Percentiles rank a stretch among this genome's conserved stretches.
phyloP scores from a whole-genome alignment of 37 sponge, comb jelly and placozoan species.

The Beroe ovata region DNA sequence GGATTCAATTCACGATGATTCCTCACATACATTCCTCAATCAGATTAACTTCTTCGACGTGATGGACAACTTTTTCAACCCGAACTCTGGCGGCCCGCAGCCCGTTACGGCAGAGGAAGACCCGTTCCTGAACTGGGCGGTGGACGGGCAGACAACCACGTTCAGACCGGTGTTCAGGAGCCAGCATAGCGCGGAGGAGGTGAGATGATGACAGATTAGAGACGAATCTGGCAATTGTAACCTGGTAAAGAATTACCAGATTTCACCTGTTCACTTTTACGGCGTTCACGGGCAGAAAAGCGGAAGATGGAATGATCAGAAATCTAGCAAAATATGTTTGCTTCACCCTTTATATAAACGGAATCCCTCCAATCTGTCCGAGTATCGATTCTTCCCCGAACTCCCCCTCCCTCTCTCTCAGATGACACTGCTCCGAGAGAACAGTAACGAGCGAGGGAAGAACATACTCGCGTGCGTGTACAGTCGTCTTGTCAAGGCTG shows the following conservation, averaged over 20 bases:
- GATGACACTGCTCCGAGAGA: constrained; percentile 45
- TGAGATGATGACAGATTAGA: not conserved
- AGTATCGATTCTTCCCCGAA: too few relatives aligned
- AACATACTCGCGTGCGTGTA: constrained; percentile 51
- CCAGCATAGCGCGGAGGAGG: constrained; percentile 58
- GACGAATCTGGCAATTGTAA: too few relatives aligned
- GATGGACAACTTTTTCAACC: constrained; percentile 64
- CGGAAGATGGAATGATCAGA: too few relatives aligned
- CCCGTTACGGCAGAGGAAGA: constrained; percentile 19
- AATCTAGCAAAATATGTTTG: too few relatives aligned
- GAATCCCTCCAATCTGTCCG: too few relatives aligned
- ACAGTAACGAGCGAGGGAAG: constrained; percentile 56
- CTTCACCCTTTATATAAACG: too few relatives aligned
- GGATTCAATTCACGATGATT: not conserved
- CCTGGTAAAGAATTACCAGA: too few relatives aligned
- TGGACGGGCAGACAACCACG: constrained; percentile 41
- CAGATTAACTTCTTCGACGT: constrained; percentile 48
- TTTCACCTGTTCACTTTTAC: too few relatives aligned
- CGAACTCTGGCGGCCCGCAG: not conserved
- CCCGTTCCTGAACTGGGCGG: constrained; percentile 47
- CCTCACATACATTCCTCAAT: constrained; percentile 7
- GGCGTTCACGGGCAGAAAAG: too few relatives aligned
- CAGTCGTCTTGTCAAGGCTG: constrained; percentile 31
- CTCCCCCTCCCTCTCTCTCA: not conserved
- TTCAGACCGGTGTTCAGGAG: constrained; percentile 48